Conservation (phyloP, 2,797 vertebrate species). For the Amblyraja radiata region DNA sequence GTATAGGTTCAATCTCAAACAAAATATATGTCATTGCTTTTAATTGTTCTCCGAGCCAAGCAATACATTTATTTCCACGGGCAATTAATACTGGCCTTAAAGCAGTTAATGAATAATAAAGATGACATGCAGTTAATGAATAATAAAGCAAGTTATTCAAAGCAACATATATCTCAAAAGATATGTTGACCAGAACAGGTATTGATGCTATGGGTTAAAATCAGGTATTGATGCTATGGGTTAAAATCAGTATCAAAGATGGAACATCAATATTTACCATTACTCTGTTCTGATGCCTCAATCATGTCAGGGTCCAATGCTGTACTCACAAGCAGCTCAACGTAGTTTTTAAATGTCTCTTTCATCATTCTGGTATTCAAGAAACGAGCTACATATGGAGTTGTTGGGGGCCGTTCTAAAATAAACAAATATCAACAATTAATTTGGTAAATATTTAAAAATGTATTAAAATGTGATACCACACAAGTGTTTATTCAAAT, state of each 20-base stretch:
- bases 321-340: constrained; percentile 86
- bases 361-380: constrained; percentile 95
- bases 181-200: not conserved
- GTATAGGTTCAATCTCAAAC: not conserved
- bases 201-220: not conserved
- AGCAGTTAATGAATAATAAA: not conserved
- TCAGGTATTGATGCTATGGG: not conserved
- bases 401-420: constrained; percentile 72
- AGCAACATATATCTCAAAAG: too few species aligned
- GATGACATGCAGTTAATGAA: not conserved
- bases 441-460: not conserved
- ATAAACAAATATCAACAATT: constrained; percentile 39
- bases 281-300: constrained; percentile 81
- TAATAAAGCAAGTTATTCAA: not conserved
- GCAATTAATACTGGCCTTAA: too few species aligned
- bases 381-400: constrained; percentile 76
- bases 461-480: not conserved
- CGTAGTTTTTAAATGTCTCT: constrained; percentile 91
- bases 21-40: not conserved
- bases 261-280: constrained; percentile 61
- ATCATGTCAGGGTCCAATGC: constrained; percentile 84
- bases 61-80: not conserved
- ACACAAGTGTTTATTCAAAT: not conserved
- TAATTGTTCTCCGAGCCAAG: not conserved
- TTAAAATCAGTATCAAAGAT: not conserved